A percentile compares a stretch with the other conserved stretches of the same genome.
phyloP scores from a whole-genome alignment of 2,797 vertebrate genomes.

The Gorsachius magnificus region DNA sequence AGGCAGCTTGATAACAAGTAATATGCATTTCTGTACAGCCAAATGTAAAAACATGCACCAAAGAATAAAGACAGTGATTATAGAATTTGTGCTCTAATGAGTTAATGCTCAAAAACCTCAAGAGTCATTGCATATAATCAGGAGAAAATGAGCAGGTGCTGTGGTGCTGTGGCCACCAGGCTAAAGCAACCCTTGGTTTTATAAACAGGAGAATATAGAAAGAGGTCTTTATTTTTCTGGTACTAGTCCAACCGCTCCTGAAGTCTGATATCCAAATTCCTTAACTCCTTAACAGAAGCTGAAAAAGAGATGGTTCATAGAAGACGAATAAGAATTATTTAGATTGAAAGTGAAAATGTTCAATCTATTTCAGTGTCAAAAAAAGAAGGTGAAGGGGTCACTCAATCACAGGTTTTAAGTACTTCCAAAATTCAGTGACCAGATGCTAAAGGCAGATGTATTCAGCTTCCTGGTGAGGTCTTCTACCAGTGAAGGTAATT shows the following conservation, averaged over 20 bases:
- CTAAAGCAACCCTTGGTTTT: neutral
- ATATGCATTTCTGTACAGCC: neutral
- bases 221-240: neutral
- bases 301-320: neutral
- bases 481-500: neutral
- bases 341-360: neutral
- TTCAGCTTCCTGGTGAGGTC: neutral
- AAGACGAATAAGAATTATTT: neutral
- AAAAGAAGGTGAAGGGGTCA: neutral
- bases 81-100: neutral
- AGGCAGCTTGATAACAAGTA: neutral
- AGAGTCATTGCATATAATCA: neutral
- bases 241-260: neutral
- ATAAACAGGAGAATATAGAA: neutral
- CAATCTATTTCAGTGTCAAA: neutral
- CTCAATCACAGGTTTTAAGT: neutral
- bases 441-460: neutral
- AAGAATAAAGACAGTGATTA: neutral
- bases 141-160: constrained; percentile 8
- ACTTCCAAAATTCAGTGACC: neutral
- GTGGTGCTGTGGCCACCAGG: neutral
- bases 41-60: neutral
- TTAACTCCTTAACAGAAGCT: neutral
- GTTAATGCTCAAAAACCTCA: neutral
- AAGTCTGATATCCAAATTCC: neutral